These are phyloP conservation scores for Bubo blakistoni DNA, from an alignment of 2,113 vertebrate species.

Conservation along the genomic window DNA sequence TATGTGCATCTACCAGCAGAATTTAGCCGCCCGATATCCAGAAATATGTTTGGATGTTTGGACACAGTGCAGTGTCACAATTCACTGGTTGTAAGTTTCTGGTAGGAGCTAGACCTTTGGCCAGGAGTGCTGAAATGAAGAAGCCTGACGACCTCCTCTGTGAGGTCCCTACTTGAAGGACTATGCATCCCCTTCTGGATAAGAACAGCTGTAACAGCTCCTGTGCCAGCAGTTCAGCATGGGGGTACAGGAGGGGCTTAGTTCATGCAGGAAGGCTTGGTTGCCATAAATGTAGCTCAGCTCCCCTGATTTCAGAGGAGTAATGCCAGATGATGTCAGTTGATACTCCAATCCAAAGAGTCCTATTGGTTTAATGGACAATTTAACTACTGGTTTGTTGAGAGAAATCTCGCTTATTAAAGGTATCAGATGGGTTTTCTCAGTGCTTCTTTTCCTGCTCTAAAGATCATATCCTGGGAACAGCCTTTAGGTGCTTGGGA, in stretches of 20 bases:
- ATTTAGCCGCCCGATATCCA: background rate
- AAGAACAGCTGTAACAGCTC: background rate
- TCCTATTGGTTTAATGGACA: background rate
- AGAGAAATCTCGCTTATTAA: background rate
- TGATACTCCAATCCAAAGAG: background rate
- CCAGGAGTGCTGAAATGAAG: background rate
- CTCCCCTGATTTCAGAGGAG: background rate
- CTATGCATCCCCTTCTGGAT: background rate
- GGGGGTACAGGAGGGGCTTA: background rate
- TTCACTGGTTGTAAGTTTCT: background rate
- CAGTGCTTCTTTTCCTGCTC: background rate
- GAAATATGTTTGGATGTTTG: background rate
- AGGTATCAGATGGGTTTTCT: background rate
- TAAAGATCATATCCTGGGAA: background rate
- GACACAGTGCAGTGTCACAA: background rate
- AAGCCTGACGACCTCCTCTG: background rate
- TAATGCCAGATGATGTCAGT: background rate
- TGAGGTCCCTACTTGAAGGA: background rate
- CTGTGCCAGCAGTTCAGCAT: background rate
- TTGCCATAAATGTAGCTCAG: background rate
- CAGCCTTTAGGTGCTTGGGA: background rate
- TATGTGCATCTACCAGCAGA: background rate
- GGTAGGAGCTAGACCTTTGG: background rate
- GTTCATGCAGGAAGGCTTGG: background rate
- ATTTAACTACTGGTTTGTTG: background rate